These are phyloP conservation scores for Oreochromis grahami DNA, from an alignment of 2,797 vertebrate species.

Conservation along the genomic window DNA sequence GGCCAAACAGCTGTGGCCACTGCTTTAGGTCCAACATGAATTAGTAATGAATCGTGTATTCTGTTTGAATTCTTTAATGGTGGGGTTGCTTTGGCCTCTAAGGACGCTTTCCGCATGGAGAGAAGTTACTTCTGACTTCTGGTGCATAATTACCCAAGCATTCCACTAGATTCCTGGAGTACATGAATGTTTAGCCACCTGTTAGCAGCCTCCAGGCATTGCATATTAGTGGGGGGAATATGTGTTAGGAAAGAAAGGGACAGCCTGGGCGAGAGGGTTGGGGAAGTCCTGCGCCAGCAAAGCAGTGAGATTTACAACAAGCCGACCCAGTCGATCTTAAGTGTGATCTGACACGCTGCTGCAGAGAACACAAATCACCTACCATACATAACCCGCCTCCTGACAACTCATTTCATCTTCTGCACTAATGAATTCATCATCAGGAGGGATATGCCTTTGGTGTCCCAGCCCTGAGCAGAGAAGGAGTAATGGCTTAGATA, in stretches of 20 bases:
- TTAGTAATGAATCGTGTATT: conserved; percentile 49
- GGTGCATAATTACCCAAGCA: conserved; percentile 40
- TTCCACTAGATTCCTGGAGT: conserved; percentile 42
- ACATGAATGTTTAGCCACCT: conserved; percentile 67
- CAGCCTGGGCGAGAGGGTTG: conserved; percentile 30
- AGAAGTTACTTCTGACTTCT: conserved; percentile 16
- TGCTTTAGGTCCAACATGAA: conserved; percentile 11
- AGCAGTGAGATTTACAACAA: conserved; percentile 53
- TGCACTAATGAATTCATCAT: conserved; percentile 69
- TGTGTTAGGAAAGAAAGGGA: not conserved
- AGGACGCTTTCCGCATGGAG: not conserved
- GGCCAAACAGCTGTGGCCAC: not conserved
- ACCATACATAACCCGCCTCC: conserved; percentile 54
- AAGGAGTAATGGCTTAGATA: conserved; percentile 61
- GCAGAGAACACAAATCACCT: conserved; percentile 65
- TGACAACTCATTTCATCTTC: conserved; percentile 72
- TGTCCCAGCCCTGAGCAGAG: conserved; percentile 39
- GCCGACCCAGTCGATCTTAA: conserved; percentile 23
- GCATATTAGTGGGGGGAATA: conserved; percentile 9
- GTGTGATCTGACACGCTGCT: conserved; percentile 39
- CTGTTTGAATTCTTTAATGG: conserved; percentile 29
- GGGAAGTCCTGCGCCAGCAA: conserved; percentile 50
- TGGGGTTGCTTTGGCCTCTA: not conserved
- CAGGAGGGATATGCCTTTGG: conserved; percentile 49
- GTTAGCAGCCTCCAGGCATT: conserved; percentile 54